These are phyloP conservation scores for Stomatorhinus walkeri DNA, from an alignment of 2,797 vertebrate genomes.

Conservation along the genomic window DNA sequence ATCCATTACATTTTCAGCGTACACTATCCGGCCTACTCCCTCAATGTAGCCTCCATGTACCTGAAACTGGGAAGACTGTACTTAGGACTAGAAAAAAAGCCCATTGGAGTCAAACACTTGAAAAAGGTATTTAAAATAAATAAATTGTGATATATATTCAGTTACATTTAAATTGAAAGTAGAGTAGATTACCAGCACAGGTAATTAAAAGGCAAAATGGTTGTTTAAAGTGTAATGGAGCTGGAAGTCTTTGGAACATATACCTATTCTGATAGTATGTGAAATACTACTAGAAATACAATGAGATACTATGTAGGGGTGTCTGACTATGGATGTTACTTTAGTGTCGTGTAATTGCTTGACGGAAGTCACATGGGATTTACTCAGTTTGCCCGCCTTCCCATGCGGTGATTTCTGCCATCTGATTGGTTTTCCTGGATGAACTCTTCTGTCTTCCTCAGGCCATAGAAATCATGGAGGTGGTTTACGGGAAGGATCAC, in stretches of 20 bases:
- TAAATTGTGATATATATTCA: background rate
- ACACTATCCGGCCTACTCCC: conserved; percentile 81
- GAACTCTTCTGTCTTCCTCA: conserved; percentile 41
- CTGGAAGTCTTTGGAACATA: background rate
- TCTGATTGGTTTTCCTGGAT: background rate
- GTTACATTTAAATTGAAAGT: background rate
- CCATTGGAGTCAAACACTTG: conserved; percentile 61
- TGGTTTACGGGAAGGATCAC: conserved; percentile 88
- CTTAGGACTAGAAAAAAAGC: conserved; percentile 62
- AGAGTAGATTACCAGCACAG: background rate
- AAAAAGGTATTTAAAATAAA: conserved; percentile 67
- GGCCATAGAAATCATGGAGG: conserved; percentile 89
- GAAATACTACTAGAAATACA: background rate
- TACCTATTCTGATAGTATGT: background rate
- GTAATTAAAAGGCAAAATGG: background rate
- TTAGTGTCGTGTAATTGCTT: background rate
- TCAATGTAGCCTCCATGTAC: conserved; percentile 93
- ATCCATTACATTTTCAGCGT: conserved; percentile 49
- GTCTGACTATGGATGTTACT: background rate
- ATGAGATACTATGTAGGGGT: background rate
- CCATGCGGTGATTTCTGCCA: background rate
- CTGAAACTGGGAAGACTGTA: conserved; percentile 85
- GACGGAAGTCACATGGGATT: background rate
- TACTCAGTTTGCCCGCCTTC: background rate
- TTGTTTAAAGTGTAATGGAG: background rate